Base-by-base conservation (phyloP, 2,797 vertebrate genomes). In the Oceanodroma leucorhoa region DNA sequence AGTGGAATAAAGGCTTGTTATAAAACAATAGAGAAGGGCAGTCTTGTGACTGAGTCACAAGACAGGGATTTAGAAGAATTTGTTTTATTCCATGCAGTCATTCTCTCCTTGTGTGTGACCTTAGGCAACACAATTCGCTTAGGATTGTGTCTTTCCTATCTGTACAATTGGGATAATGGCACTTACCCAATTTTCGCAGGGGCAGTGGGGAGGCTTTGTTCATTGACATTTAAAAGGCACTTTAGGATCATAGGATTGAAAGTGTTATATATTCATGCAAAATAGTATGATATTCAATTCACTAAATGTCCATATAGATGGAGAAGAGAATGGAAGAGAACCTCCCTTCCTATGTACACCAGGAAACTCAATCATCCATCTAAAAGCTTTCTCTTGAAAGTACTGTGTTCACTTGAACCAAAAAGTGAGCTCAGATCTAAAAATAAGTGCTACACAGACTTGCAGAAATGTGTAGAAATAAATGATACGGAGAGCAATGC, bases 1-100 rank as follows among this genome's bases (percentile, higher is more conserved):
- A 86, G 92, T 43, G 79, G 84, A 88, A 95, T 90, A 87, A 67
- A 93, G 55, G 45, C 69, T 95, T 87, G 40, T 83, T 89, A 87
- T 72, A 89, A 89, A 94, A 96, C 94, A 95, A 96, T 89, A 60
- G 93, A 77, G 51, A 86, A 89, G 57, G 38, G 62, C 34, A 76
- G 82, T 7, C 94, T 92, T 92, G 71, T 85, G 92, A 89, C 53
- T 80, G 86, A 94, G 60, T 83, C 90, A 87, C 84, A 91, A 85
- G 81, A 60, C 61, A 53, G 24, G 34, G 94, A 91, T 94, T 86
- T 83, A 75, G 76, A 89, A 92, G 54, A 78, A 69, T 78, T 89
- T 66, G 67, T 45, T 89, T 88, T 80, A 85, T 86, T 95, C 72
- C 7, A 22, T 40, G 61, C 45, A 71, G 89, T 84, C 64, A 57